A percentile compares a stretch with the other conserved stretches of the same genome.
Evolutionary conservation across 2,113 vertebrate species (phyloP).

Genomic region (Petroica traversi): DNA sequence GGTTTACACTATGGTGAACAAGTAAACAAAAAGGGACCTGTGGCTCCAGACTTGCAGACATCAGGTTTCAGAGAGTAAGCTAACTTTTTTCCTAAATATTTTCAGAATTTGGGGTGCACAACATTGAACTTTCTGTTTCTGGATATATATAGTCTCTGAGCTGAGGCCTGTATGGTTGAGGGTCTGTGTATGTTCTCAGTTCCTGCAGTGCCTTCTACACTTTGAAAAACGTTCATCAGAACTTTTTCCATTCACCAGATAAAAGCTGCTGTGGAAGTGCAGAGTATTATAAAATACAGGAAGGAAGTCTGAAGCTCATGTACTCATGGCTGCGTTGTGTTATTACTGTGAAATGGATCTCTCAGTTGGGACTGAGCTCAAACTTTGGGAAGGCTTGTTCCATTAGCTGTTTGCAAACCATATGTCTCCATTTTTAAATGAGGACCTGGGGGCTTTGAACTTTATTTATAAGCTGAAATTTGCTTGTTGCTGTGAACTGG

Average conservation of each 20-base stretch:
- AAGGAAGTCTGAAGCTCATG: slow-evolving; percentile 14
- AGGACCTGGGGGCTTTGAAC: slow-evolving; percentile 33
- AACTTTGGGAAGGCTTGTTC: slow-evolving; percentile 13
- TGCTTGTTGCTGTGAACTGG: background rate
- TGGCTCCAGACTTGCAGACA: background rate
- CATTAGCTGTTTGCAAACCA: slow-evolving; percentile 25
- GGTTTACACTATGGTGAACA: background rate
- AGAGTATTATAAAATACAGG: slow-evolving; percentile 17
- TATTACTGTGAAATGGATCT: slow-evolving; percentile 45
- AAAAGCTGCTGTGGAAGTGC: slow-evolving; percentile 16
- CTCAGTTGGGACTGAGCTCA: slow-evolving; percentile 40
- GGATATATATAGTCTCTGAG: background rate
- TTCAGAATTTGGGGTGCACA: background rate
- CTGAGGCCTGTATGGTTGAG: background rate
- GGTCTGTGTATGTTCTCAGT: background rate
- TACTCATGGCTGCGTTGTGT: background rate
- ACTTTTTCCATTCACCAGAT: background rate
- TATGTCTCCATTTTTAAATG: slow-evolving; percentile 33
- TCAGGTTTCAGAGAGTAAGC: background rate
- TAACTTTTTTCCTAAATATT: background rate
- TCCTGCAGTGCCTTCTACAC: background rate
- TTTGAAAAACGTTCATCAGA: slow-evolving; percentile 18
- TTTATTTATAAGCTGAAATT: slow-evolving; percentile 59
- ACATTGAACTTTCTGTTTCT: background rate
- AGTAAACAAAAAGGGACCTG: background rate